Conservation (phyloP, 2,888 invertebrate genomes). For the Dermolepida albohirtum region DNA sequence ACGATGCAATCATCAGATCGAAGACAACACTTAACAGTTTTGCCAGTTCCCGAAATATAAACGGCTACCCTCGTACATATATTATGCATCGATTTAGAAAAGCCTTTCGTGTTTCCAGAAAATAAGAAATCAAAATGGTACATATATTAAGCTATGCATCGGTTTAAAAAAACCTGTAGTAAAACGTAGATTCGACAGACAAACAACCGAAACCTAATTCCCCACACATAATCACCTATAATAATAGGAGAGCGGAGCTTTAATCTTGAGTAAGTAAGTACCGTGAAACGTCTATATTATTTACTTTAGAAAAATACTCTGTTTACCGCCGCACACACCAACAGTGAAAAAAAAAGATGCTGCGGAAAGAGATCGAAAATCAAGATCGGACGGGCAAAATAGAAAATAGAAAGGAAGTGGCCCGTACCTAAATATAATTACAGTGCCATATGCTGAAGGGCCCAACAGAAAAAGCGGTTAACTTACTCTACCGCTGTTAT, state of each 20-base stretch:
- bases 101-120: background rate
- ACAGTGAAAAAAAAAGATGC: slow-evolving; percentile 48
- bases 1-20: too few relatives aligned
- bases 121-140: background rate
- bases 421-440: slow-evolving; percentile 48
- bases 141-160: slow-evolving; percentile 3
- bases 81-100: too few relatives aligned
- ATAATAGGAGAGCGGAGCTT: slow-evolving; percentile 58
- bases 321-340: slow-evolving; percentile 54
- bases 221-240: slow-evolving; percentile 56
- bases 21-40: too few relatives aligned
- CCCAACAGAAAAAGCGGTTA: slow-evolving; percentile 32
- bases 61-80: too few relatives aligned
- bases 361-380: slow-evolving; percentile 2
- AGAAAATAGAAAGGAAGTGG: slow-evolving; percentile 55
- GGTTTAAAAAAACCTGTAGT: background rate
- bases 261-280: slow-evolving; percentile 60
- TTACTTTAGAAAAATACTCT: slow-evolving; percentile 56
- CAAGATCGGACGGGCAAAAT: slow-evolving; percentile 9
- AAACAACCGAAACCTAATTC: slow-evolving; percentile 50
- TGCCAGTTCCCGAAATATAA: too few relatives aligned
- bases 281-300: slow-evolving; percentile 64
- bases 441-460: slow-evolving; percentile 50
- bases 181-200: slow-evolving; percentile 11
- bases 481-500: slow-evolving; percentile 44